A percentile compares a stretch with the other conserved stretches of the same genome.
Evolutionary conservation across 2,888 invertebrate genomes (phyloP).

Genomic region (Marronus borbonicus): DNA sequence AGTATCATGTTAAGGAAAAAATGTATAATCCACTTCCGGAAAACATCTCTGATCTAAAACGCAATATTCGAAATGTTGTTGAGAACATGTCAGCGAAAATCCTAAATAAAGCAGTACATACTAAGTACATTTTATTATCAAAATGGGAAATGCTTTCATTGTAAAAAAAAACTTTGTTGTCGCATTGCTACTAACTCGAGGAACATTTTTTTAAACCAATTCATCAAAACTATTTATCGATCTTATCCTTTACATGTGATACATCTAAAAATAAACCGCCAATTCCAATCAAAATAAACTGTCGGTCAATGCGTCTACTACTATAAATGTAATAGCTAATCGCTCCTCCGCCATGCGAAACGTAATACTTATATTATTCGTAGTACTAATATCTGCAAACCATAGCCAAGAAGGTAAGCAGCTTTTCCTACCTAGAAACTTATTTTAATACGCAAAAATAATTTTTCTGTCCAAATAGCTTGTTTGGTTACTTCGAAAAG

Average conservation of each 20-base stretch:
- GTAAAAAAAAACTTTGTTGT: no score
- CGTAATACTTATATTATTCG: constrained; percentile 24
- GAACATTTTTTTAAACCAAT: no score
- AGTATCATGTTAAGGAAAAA: no score
- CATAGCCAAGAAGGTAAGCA: constrained; percentile 31
- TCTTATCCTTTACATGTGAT: constrained; percentile 25
- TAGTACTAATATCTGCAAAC: not conserved
- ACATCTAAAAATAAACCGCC: constrained; percentile 37
- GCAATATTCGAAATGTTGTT: no score
- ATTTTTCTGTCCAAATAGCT: constrained; percentile 22
- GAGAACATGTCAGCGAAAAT: no score
- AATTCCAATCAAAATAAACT: constrained; percentile 43
- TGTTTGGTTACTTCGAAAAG: constrained; percentile 44
- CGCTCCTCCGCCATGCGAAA: constrained; percentile 26
- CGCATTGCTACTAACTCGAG: no score
- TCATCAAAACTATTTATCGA: not conserved
- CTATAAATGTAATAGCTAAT: constrained; percentile 40
- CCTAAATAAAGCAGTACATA: no score
- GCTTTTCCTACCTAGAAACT: not conserved
- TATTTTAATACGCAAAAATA: not conserved
- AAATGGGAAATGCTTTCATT: no score
- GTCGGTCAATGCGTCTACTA: constrained; percentile 22
- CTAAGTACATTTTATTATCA: no score
- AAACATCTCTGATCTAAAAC: no score
- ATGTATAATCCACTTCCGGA: no score